Evolutionary conservation across 2,888 invertebrate species (phyloP).

Genomic region (Ashinkailepas kermadecensis): DNA sequence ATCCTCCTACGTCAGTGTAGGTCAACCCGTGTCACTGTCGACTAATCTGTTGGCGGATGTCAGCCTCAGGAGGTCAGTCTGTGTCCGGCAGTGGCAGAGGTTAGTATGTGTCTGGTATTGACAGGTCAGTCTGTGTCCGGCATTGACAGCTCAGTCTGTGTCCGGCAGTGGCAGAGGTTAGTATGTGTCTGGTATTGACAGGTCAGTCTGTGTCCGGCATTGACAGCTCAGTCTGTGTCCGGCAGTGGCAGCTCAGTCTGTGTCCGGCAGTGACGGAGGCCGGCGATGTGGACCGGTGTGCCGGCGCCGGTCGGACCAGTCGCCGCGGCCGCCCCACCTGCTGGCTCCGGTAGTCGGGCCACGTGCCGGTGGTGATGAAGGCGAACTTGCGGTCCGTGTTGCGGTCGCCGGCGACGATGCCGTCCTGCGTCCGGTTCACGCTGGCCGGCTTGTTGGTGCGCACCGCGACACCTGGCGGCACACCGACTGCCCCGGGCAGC

Average conservation of each 20-base stretch:
- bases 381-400: constrained; percentile 80
- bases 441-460: constrained; percentile 50
- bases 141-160: neutral
- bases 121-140: too few species aligned
- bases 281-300: neutral
- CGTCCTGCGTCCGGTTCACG: constrained; percentile 32
- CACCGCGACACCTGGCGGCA: constrained; percentile 57
- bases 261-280: neutral
- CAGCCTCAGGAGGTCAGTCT: too few species aligned
- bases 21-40: too few species aligned
- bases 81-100: neutral
- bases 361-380: constrained; percentile 74
- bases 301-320: neutral
- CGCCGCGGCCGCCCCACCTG: constrained; percentile 45
- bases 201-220: neutral
- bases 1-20: too few species aligned
- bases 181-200: neutral
- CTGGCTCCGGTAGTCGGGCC: constrained; percentile 74
- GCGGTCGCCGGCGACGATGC: constrained; percentile 49
- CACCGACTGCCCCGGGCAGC: constrained; percentile 24
- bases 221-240: neutral
- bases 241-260: neutral
- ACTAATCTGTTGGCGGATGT: too few species aligned
- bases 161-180: neutral
- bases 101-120: too few species aligned